These are phyloP conservation scores for Thumatha senex DNA, from an alignment of 2,888 invertebrate genomes.

Conservation along the genomic window DNA sequence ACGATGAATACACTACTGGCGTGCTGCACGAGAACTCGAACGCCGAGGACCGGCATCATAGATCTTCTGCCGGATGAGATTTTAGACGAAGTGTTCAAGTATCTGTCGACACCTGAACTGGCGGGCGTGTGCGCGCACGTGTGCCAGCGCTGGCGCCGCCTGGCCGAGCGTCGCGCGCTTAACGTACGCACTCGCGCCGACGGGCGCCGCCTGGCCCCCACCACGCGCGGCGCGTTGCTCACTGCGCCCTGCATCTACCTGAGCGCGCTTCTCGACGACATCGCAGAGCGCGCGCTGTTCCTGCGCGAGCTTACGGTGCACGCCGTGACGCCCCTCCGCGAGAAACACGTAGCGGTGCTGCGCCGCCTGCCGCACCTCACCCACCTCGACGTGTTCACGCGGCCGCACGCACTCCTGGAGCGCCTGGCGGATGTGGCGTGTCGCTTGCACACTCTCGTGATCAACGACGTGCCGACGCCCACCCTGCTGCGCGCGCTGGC, in stretches of 20 bases:
- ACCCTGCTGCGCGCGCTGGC: slow-evolving; percentile 26
- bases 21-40: background rate
- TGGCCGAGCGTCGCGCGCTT: slow-evolving; percentile 22
- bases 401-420: background rate
- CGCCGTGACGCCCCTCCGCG: slow-evolving; percentile 4
- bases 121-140: slow-evolving; percentile 28
- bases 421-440: slow-evolving; percentile 7
- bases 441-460: slow-evolving; percentile 33
- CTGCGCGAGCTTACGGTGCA: slow-evolving; percentile 9
- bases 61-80: slow-evolving; percentile 42
- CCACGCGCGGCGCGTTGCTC: slow-evolving; percentile 12
- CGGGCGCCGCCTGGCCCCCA: slow-evolving; percentile 16
- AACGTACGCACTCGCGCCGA: slow-evolving; percentile 15
- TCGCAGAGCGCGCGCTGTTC: background rate
- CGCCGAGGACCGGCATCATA: slow-evolving; percentile 12
- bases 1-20: no score
- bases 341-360: slow-evolving; percentile 15
- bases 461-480: slow-evolving; percentile 33
- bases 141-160: slow-evolving; percentile 34
- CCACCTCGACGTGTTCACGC: slow-evolving; percentile 39
- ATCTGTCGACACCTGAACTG: slow-evolving; percentile 26
- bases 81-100: slow-evolving; percentile 37
- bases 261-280: slow-evolving; percentile 8
- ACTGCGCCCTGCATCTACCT: slow-evolving; percentile 5
- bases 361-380: slow-evolving; percentile 19